Base-by-base conservation (phyloP, 2,797 vertebrate genomes). In the Heteromormyrus szaboi region DNA sequence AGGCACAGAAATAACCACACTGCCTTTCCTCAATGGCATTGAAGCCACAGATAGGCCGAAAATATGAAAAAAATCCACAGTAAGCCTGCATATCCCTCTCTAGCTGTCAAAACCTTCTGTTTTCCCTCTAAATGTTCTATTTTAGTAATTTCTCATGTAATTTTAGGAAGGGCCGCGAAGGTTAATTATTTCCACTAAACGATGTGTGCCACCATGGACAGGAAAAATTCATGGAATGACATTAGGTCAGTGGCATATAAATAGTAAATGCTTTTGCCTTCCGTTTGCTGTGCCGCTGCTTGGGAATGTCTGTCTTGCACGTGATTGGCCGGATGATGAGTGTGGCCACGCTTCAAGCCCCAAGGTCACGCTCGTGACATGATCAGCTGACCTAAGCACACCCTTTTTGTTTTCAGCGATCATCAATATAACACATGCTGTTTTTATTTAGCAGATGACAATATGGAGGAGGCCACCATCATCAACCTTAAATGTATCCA, bases 161-260 rank as follows among this genome's bases (percentile, higher is more conserved):
- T 88, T 88, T 51, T 81, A 51, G 48, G 68, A 44, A 81, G 68
- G 87, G 29, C 25, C 72, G 22, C 1, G 17, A 50, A 81, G 68
- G 87, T 88, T 88, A 88, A 88, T 88, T 88, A 88, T 79, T 81
- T 88, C 51, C 29, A 25, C 50, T 53, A 88, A 88, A 48, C 11
- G 68, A 81, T 56, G 72, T 76, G 19, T 44, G 68, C 68, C 65
- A 37, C 68, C 29, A 37, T 29, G 5, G 17, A 41, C 25, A 9
- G 87, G 17, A 51, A 41, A 76, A 79, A 51, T 51, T 88, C 48
- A 88, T 19, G 50, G 72, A 79, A 76, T 54, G 72, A 54, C 65
- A 54, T 50, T 51, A 88, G 87, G 87, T 88, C 72, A 81, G 29
- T 0, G 7, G 22, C 33, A 14, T 79, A 54, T 88, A 88, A 72